Base-by-base conservation (phyloP, 2,888 invertebrate genomes). In the Tachina fera region DNA sequence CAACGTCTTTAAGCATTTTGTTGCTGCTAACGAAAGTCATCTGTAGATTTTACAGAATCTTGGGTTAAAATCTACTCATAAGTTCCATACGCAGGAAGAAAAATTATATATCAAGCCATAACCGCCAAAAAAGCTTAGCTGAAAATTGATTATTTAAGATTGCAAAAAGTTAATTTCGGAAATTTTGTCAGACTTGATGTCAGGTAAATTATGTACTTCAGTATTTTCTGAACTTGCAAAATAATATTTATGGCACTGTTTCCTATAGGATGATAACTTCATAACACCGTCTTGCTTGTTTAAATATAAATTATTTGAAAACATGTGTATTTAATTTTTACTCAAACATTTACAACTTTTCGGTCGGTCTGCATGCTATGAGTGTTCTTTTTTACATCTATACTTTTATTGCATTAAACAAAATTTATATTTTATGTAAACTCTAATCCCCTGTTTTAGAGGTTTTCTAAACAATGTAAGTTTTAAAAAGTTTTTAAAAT, bases 371-470 rank as follows among this genome's bases (percentile, higher is more conserved):
- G 16, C 49, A 22, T 60, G 51, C 16, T 67, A 31, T 6, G 31
- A 31, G 31, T 31, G 6, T 6, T 31, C 6, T 31, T 70, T 70
- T 70, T 51, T 16, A 61, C 19, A n/a, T 31, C 58, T 6, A 6
- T 6, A 31, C 31, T 31, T 31, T 31, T 31, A 31, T 16, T 22
- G 31, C 43, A 43, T 61, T 31, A 60, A 60, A 78, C 16, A 49
- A 53, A n/a, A 77, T 39, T 49, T 67, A 67, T 31, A 67, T 74
- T 72, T 80, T 74, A 51, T 74, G 67, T 60, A 49, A 80, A 80
- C 65, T 67, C 1, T 77, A 81, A 81, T 53, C 61, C 61, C 68
- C 61, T 31, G 75, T 68, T 81, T 68, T 70, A 47, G 61, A 68
- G 16, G 74, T 61, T 81, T 67, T 19, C 6, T 1, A 67, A 76